Evolutionary conservation across 2,797 vertebrate genomes (phyloP).

Genomic region (Notoglanidium macrostoma): DNA sequence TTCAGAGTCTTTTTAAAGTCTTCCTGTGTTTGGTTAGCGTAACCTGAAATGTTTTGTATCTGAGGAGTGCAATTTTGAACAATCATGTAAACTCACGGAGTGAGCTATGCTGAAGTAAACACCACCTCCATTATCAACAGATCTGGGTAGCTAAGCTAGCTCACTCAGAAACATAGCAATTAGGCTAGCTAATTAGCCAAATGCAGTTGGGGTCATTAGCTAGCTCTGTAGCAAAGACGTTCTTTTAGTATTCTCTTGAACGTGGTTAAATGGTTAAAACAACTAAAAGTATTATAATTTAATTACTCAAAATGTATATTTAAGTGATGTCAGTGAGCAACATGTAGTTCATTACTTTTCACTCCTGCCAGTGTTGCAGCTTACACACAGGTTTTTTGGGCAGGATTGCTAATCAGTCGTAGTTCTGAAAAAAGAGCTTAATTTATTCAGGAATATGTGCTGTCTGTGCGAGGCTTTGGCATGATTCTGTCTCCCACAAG

Average conservation of each 20-base stretch:
- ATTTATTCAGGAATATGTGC: conserved; percentile 13
- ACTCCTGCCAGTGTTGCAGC: background rate
- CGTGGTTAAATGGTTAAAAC: background rate
- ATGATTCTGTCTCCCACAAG: background rate
- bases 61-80: background rate
- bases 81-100: background rate
- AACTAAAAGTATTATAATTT: background rate
- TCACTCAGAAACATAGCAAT: background rate
- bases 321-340: background rate
- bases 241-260: background rate
- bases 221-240: background rate
- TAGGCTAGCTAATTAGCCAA: background rate
- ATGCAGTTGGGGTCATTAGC: background rate
- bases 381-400: background rate
- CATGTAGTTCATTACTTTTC: background rate
- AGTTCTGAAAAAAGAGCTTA: background rate
- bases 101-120: background rate
- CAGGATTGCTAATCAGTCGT: background rate
- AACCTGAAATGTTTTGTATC: background rate
- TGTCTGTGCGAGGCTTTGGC: background rate
- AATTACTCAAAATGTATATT: background rate
- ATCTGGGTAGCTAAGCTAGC: background rate
- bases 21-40: background rate
- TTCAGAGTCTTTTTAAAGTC: too few species aligned
- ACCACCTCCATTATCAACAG: background rate